Base-by-base conservation (phyloP, 2,888 invertebrate genomes). In the Lycophotia porphyrea region DNA sequence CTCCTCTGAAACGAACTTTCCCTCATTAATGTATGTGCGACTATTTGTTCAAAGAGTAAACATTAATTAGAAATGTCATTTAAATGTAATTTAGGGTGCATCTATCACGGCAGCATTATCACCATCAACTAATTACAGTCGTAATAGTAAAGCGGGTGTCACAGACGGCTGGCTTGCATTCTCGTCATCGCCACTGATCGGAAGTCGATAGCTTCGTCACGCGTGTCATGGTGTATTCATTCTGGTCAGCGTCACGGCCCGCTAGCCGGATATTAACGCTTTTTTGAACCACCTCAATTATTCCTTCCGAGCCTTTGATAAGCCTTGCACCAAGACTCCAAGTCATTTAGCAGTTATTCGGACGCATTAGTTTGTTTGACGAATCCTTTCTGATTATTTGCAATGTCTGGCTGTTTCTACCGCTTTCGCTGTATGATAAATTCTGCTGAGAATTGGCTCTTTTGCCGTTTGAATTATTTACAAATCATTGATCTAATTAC, bases 211-310 rank as follows among this genome's bases (percentile, higher is more conserved):
- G 91, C 90, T 91, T 88, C 89, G 93, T 92, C 93, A 94, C 92
- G 93, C 92, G 90, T 90, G 90, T 88, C 91, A 90, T 90, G 91
- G 91, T 92, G 90, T 91, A 91, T 92, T 91, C 91, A 90, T 91
- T 90, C 91, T 92, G 91, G 90, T 89, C 90, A 88, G 87, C 88
- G 87, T 87, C 84, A 85, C 81, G 88, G 84, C 89, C 94, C 94
- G 95, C 93, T 95, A 94, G 89, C 94, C 95, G 95, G 95, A 95
- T 93, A 94, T 93, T 91, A 92, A 91, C 90, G 91, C 91, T 92
- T 94, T 93, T 92, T 90, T 88, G 90, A 91, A 92, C 88, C 88
- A 91, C 89, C 88, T 90, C 88, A 87, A 88, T 92, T 89, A 90
- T 90, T 89, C 89, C 76, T 85, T 82, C 81, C 84, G 74, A 84